Base-by-base conservation (phyloP, 2,797 vertebrate species). In the Gouania willdenowi region DNA sequence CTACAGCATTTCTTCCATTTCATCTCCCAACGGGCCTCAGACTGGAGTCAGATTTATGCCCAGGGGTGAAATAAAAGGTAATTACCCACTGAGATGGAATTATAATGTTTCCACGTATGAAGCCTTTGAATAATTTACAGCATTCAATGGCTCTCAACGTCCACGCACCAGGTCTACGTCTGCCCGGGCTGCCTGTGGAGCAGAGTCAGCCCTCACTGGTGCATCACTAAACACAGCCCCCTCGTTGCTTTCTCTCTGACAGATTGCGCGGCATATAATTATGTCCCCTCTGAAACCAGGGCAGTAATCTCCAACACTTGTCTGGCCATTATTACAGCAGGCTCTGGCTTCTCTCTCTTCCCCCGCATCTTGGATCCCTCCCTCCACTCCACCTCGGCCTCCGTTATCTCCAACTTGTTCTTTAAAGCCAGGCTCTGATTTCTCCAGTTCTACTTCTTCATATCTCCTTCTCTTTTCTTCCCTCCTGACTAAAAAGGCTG, bases 221-320 rank as follows among this genome's bases (percentile, higher is more conserved):
- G 70, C 66, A 56, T 70, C 72, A 69, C 72, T 75, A 84, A 85
- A 82, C 65, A 72, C 70, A 54, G 57, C 65, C 81, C 77, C 71
- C 64, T 43, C 63, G 26, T 71, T 66, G 78, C 56, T 48, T 65
- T 71, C 71, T 69, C 53, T 55, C 75, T 64, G 75, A 77, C 79
- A 83, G 73, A 30, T 48, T 52, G 78, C 75, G 75, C 71, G 67
- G 58, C 77, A 66, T 79, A 60, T 85, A 83, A 87, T 87, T 81
- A 83, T 32, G 71, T 67, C 72, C 81, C 84, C 79, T 78, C 76
- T 73, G 74, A 79, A 83, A 76, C 81, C 72, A 62, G 68, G 62
- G 67, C 67, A 37, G 75, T 82, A 83, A 84, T 88, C 79, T 81
- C 70, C 50, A 66, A 80, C 82, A 81, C 77, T 80, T 70, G 76